These are phyloP conservation scores for Drosophila lacertosa DNA, from an alignment of 1,140 invertebrate genomes.

Conservation along the genomic window DNA sequence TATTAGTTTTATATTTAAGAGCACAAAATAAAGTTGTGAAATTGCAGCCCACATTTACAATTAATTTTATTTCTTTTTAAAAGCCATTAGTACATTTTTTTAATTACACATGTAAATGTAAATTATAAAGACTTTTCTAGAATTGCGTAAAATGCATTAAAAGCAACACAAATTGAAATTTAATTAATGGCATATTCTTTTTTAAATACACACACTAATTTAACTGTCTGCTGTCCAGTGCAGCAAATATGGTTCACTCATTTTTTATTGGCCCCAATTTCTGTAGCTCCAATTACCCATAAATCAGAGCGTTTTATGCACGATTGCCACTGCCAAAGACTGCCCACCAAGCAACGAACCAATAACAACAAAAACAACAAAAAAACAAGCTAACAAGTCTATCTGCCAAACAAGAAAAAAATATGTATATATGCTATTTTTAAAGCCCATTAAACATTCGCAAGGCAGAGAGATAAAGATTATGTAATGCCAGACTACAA, in stretches of 20 bases:
- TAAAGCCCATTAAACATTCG: constrained; percentile 50
- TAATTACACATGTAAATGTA: no score
- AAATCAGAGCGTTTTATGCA: constrained; percentile 37
- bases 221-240: constrained; percentile 4
- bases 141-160: background rate
- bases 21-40: no score
- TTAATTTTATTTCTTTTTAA: no score
- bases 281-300: constrained; percentile 31
- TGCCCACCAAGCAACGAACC: no score
- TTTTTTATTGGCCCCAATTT: constrained; percentile 22
- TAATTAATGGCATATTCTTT: background rate
- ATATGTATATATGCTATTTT: constrained; percentile 33
- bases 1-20: no score
- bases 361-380: no score
- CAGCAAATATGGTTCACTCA: constrained; percentile 14
- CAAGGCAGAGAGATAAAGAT: constrained; percentile 38
- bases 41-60: no score
- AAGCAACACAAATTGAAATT: no score
- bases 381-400: constrained; percentile 21
- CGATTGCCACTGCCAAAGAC: constrained; percentile 36
- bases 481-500: constrained; percentile 56
- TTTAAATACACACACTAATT: constrained; percentile 10
- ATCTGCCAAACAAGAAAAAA: constrained; percentile 6
- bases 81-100: no score
- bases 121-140: no score